phyloP scores from a whole-genome alignment of 2,888 invertebrate species.

The Tachystola acroxantha region DNA sequence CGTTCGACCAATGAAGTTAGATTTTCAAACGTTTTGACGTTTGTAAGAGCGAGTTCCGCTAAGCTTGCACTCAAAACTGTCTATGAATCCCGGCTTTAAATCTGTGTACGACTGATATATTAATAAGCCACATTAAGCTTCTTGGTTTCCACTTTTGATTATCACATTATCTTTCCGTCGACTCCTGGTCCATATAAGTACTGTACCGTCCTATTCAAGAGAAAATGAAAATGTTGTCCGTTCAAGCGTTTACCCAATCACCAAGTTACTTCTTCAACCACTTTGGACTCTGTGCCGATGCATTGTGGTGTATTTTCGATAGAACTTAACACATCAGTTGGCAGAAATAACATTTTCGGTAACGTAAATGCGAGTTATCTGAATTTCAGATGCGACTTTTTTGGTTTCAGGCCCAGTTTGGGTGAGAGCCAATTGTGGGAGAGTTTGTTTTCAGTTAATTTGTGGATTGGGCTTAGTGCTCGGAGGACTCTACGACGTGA shows the following conservation, averaged over 20 bases:
- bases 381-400: constrained; percentile 55
- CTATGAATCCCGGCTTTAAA: no score
- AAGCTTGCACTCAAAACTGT: no score
- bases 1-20: no score
- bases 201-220: constrained; percentile 18
- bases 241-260: constrained; percentile 44
- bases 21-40: no score
- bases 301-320: constrained; percentile 13
- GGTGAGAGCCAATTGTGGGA: constrained; percentile 44
- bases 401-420: constrained; percentile 20
- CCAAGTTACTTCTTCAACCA: constrained; percentile 14
- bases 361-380: constrained; percentile 40
- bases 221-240: constrained; percentile 49
- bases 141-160: no score
- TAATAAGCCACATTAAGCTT: no score
- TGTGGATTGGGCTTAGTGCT: constrained; percentile 34
- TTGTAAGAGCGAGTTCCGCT: no score
- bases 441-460: constrained; percentile 61
- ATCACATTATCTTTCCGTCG: no score
- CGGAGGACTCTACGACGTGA: constrained; percentile 4
- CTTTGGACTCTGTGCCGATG: not conserved
- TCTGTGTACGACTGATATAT: no score
- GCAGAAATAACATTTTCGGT: constrained; percentile 34
- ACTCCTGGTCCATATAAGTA: no score
- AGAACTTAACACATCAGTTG: constrained; percentile 5